Evolutionary conservation across 2,888 invertebrate genomes (phyloP), one percentile per base, ranked within the genome.

Genomic region (Drosophila sordidapex): DNA sequence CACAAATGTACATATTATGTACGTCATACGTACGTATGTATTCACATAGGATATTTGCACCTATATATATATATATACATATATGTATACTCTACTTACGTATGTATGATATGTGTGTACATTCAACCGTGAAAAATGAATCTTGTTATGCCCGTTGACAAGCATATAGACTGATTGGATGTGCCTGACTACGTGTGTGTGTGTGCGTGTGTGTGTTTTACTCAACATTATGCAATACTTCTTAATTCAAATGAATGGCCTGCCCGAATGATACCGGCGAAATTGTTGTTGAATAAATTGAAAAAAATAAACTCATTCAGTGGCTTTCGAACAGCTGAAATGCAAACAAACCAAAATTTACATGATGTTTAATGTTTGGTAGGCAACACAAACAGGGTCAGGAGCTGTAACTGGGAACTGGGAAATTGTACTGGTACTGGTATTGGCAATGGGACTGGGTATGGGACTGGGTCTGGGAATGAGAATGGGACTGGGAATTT

Each of bases 341-440:
- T 65, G 65, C 62, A 69, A 78, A 64, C 64, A 76, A 80, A 83
- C 72, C 77, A 80, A 15, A 80, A 77, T 83, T 85, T 73, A 81
- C 86, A 85, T 77, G 83, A 83, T 88, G 75, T 87, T 83, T 80
- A 85, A 85, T 87, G 81, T 70, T 80, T 74, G 71, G 79, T 81
- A 51, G 43, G 13, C 35, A 63, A 63, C 46, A 63, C 31, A 36
- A 63, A 63, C 13, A 21, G 58, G 31, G 51, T 36, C 35, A 54
- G 58, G 33, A 33, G 33, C 8, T 33, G 33, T 33, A 33, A 33
- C 33, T 33, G 33, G 25, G 25, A 11, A 8, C 21, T 27, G n/a
- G 2, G 38, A 38, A 46, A 15, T 15, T 46, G 33, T 15, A 43
- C 29, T 58, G 43, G 27, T 35, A 21, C 40, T 57, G 43, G 13